Conservation (phyloP, 2,888 invertebrate species). For the Periphyllus acericola region DNA sequence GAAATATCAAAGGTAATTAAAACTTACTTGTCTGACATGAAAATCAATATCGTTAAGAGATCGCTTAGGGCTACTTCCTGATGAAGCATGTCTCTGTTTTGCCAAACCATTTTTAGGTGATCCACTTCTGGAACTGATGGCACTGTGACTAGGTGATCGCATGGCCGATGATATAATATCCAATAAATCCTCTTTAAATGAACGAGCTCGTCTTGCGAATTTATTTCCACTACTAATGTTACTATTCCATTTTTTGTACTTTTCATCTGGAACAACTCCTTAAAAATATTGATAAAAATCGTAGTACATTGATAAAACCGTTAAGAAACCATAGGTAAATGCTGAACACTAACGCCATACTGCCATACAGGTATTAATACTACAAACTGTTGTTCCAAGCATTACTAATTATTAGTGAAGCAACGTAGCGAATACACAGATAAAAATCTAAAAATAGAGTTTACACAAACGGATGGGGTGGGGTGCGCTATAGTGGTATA, state of each 20-base stretch:
- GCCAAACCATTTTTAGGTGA: conserved; percentile 69
- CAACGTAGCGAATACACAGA: conserved; percentile 2
- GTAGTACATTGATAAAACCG: neutral
- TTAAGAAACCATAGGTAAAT: neutral
- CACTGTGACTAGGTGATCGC: conserved; percentile 79
- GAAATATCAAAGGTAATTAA: neutral
- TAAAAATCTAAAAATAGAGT: conserved; percentile 52
- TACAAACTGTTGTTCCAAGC: neutral
- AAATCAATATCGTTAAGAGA: conserved; percentile 79
- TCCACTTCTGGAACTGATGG: conserved; percentile 64
- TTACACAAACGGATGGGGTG: neutral
- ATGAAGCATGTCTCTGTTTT: conserved; percentile 70
- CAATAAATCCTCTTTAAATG: conserved; percentile 92
- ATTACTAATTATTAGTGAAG: neutral
- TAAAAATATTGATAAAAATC: neutral
- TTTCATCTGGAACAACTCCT: conserved; percentile 56
- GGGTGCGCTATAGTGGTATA: neutral
- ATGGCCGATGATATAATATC: conserved; percentile 90
- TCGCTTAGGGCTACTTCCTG: conserved; percentile 70
- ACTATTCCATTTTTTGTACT: conserved; percentile 59
- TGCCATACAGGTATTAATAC: neutral
- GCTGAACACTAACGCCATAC: neutral
- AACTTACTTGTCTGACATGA: conserved; percentile 72
- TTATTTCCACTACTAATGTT: conserved; percentile 78
- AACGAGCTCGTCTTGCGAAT: conserved; percentile 86